Evolutionary conservation across 2,888 invertebrate genomes (phyloP), one percentile per base, ranked within the genome.

Genomic region (Dynastes hyllus): DNA sequence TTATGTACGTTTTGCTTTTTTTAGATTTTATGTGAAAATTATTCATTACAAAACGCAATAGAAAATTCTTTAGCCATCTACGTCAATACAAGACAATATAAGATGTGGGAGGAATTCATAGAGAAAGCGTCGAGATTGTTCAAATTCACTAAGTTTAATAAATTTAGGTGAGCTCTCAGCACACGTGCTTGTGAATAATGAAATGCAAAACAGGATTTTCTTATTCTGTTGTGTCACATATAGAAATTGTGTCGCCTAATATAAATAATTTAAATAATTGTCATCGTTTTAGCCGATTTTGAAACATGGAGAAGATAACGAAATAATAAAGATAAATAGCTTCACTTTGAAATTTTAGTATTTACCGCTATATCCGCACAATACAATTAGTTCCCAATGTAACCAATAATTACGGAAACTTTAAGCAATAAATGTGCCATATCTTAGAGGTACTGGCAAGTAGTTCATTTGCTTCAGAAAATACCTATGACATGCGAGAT

Each of bases 1-100:
- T 61, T 75, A 75, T 75, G 61, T 37, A 61, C 55, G 27, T 4
- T 40, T 50, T 61, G 45, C 45, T 1, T 40, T 22, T 69, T 61
- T 75, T 58, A 32, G 58, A 16, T 50, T 75, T 75, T 61, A 75
- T 61, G 61, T 61, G 61, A 58, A 50, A 75, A 75, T 75, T 75
- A 75, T 75, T 61, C 73, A 61, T 45, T 45, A 45, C 9, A 61
- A 45, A 27, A 45, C 27, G 58, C 61, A 45, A 75, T 61, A 32
- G 4, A 45, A 75, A 69, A 61, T 75, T 45, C 73, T 55, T 37
- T 75, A 40, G 40, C 55, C 45, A 45, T 75, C 61, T 63, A 27
- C 61, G 73, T 45, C 58, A 50, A 45, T 40, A 16, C 27, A 29
- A 50, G 13, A 75, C 73, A 75, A 69, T 51, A 29, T 51, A 9